Percentiles rank a stretch among this genome's conserved stretches.
Evolutionary conservation across 2,888 invertebrate species (phyloP).

Genomic region (Drosophila infuscata): DNA sequence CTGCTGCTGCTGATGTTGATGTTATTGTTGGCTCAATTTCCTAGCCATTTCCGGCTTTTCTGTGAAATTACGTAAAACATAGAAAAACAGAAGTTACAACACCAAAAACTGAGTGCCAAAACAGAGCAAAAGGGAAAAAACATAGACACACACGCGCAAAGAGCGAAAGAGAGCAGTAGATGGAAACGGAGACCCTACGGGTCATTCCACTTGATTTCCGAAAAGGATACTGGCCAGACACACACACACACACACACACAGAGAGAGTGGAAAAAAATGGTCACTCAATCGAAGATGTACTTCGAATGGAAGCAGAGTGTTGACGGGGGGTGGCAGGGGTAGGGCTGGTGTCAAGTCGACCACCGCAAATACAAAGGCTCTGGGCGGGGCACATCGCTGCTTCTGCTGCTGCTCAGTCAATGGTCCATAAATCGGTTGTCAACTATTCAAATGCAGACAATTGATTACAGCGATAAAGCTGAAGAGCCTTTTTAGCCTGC

Average conservation of each 20-base stretch:
- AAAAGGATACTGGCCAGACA: slow-evolving; percentile 68
- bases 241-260: slow-evolving; percentile 30
- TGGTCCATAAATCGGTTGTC: slow-evolving; percentile 82
- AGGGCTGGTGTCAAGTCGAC: slow-evolving; percentile 28
- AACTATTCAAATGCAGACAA: slow-evolving; percentile 81
- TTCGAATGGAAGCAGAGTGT: slow-evolving; percentile 2
- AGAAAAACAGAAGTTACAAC: slow-evolving; percentile 72
- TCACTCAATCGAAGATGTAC: slow-evolving; percentile 44
- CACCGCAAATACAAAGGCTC: slow-evolving; percentile 70
- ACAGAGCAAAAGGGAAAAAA: slow-evolving; percentile 17
- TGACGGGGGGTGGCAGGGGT: not conserved
- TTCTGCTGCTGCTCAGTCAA: slow-evolving; percentile 69
- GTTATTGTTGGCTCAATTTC: slow-evolving; percentile 80
- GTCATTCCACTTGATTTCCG: slow-evolving; percentile 83
- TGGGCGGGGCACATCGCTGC: slow-evolving; percentile 35
- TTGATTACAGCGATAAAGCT: slow-evolving; percentile 80
- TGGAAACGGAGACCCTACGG: slow-evolving; percentile 52
- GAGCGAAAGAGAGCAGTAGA: slow-evolving; percentile 15
- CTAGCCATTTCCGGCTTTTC: slow-evolving; percentile 77
- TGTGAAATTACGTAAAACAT: slow-evolving; percentile 77
- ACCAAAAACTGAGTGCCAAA: slow-evolving; percentile 36
- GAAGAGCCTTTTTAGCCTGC: slow-evolving; percentile 69
- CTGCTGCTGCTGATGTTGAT: slow-evolving; percentile 35
- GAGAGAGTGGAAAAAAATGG: slow-evolving; percentile 20
- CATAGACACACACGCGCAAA: slow-evolving; percentile 28